Evolutionary conservation across 2,797 vertebrate genomes (phyloP), one percentile per base, ranked within the genome.

Genomic region (Cirrhinus molitorella): DNA sequence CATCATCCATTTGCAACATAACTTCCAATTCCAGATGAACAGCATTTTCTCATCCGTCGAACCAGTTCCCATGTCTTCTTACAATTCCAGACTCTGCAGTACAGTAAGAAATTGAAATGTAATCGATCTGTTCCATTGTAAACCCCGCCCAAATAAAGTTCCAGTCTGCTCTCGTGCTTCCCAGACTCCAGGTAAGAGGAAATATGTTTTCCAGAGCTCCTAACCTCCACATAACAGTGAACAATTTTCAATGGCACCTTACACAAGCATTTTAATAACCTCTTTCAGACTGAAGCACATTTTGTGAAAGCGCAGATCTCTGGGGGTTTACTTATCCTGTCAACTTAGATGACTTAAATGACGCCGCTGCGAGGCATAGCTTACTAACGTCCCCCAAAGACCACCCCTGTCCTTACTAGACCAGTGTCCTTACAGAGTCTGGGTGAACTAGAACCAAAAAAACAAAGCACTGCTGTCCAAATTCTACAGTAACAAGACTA

Each of bases 261-360:
- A 37, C 49, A 47, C 7, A 45, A 51, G 55, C 68, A 81, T 63
- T 63, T 61, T 25, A 73, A 63, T n/a, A 28, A 63, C 71, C 12
- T 81, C 53, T 49, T 49, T 71, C 19, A 80, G 40, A 73, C 51
- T 12, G 11, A n/a, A 80, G 49, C 57, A 81, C 68, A 59, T 70
- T 55, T 13, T 19, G 55, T 2, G 10, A 73, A 49, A 57, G 67
- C 40, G 40, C 10, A 59, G n/a, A 66, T 23, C 79, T 80, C 23
- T 40, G 3, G 59, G 43, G 53, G 17, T 70, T 37, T 71, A 34
- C 40, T 77, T 77, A 59, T 59, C 55, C 28, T 51, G 70, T 74
- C 70, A 82, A 74, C 31, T 28, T 59, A 74, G 71, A 40, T 73
- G 47, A 81, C 40, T 65, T 61, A 40, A 73, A 82, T 71, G 5